These are phyloP conservation scores for Procavia capensis DNA, from an alignment of 2,113 vertebrate genomes.

Conservation along the genomic window DNA sequence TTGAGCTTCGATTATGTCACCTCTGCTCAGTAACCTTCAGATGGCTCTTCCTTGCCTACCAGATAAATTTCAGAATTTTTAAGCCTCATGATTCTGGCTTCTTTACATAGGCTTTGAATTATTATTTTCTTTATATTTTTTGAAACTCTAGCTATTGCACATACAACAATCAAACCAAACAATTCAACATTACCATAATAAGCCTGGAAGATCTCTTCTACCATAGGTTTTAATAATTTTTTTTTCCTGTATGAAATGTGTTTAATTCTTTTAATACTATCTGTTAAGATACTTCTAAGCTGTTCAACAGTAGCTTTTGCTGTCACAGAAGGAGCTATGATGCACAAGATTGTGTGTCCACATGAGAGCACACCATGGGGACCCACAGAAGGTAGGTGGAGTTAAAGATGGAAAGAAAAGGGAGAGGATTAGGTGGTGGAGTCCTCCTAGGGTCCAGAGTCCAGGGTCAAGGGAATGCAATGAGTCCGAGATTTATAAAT, in stretches of 20 bases:
- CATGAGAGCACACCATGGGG: not conserved
- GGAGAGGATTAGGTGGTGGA: not conserved
- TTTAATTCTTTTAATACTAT: not conserved
- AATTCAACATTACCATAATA: not conserved
- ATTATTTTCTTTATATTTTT: slow-evolving; percentile 45
- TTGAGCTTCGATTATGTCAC: slow-evolving; percentile 68
- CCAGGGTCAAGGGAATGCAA: not conserved
- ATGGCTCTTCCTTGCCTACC: slow-evolving; percentile 59
- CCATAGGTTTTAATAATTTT: not conserved
- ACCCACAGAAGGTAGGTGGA: not conserved
- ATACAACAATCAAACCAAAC: not conserved
- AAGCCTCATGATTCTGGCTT: slow-evolving; percentile 33
- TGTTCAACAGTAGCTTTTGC: not conserved
- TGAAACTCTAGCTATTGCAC: not conserved
- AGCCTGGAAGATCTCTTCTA: not conserved
- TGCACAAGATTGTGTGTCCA: not conserved
- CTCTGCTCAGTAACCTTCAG: slow-evolving; percentile 67
- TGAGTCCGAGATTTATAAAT: not conserved
- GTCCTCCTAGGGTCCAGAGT: not conserved
- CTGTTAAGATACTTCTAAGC: not conserved
- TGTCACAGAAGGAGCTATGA: not conserved
- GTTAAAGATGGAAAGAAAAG: not conserved
- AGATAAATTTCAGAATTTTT: slow-evolving; percentile 51
- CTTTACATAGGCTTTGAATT: slow-evolving; percentile 15
- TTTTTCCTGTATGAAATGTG: not conserved